phyloP scores from a whole-genome alignment of 2,113 vertebrate species.

The Phyllopteryx taeniolatus region DNA sequence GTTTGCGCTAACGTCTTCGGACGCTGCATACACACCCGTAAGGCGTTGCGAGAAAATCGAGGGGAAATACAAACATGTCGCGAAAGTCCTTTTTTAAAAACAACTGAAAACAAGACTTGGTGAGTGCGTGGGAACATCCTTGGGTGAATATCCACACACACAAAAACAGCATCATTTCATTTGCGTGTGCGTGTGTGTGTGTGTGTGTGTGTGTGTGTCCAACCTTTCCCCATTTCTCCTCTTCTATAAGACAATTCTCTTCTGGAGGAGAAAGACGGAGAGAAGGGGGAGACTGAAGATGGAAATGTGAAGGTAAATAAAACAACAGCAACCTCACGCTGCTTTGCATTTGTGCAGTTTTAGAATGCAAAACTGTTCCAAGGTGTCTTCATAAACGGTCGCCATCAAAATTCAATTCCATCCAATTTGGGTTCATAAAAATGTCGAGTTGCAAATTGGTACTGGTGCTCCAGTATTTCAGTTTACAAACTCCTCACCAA shows the following conservation, averaged over 20 bases:
- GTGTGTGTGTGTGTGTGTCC: not conserved
- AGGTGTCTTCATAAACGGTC: not conserved
- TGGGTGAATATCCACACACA: not conserved
- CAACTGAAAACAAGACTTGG: too few species aligned
- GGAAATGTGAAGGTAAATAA: constrained; percentile 64
- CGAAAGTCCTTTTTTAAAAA: too few species aligned
- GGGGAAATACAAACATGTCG: too few species aligned
- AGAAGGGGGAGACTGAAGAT: constrained; percentile 70
- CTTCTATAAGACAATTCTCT: constrained; percentile 56
- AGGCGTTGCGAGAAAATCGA: too few species aligned
- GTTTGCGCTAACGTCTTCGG: not conserved
- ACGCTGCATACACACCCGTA: not conserved
- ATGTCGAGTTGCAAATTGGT: too few species aligned
- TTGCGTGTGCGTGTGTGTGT: not conserved
- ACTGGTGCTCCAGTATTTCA: too few species aligned
- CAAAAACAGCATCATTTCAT: not conserved
- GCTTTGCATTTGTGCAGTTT: not conserved
- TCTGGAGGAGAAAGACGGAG: constrained; percentile 63
- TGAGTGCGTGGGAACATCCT: too few species aligned
- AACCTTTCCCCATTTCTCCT: not conserved
- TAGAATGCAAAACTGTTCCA: not conserved
- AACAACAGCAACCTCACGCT: not conserved
- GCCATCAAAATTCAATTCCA: too few species aligned
- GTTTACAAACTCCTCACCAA: too few species aligned
- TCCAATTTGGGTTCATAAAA: too few species aligned